A percentile compares a stretch with the other conserved stretches of the same genome.
Evolutionary conservation across 1,140 invertebrate species (phyloP).

Genomic region (Lepidostoma basale): DNA sequence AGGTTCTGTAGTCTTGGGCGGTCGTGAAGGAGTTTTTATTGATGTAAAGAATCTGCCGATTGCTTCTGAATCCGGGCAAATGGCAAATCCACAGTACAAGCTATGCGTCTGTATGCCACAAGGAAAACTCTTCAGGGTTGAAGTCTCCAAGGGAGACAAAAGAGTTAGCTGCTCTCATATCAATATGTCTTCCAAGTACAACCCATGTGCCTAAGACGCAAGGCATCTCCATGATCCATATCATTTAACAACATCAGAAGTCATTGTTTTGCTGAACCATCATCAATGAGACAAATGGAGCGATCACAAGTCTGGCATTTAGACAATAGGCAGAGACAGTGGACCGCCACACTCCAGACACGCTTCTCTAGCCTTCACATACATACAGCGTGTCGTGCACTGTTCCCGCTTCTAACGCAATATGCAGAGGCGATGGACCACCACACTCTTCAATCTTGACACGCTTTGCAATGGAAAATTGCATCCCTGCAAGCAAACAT

Average conservation of each 20-base stretch:
- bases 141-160: slow-evolving; percentile 64
- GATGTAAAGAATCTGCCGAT: slow-evolving; percentile 77
- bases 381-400: neutral
- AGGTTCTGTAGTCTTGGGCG: slow-evolving; percentile 74
- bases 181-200: slow-evolving; percentile 65
- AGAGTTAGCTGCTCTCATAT: slow-evolving; percentile 70
- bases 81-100: slow-evolving; percentile 70
- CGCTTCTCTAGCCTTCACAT: neutral
- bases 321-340: too few relatives aligned
- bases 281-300: neutral
- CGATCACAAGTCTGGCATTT: neutral
- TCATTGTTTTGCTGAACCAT: neutral
- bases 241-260: neutral
- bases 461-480: too few relatives aligned
- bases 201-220: slow-evolving; percentile 69
- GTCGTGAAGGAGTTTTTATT: slow-evolving; percentile 72
- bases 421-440: too few relatives aligned
- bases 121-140: slow-evolving; percentile 80
- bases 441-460: too few relatives aligned
- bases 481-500: too few relatives aligned
- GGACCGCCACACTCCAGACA: too few relatives aligned
- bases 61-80: slow-evolving; percentile 54
- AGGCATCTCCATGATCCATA: neutral
- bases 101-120: slow-evolving; percentile 87
- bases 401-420: too few relatives aligned